Evolutionary conservation across 1,140 invertebrate genomes (phyloP).

Genomic region (Aphis craccivora): DNA sequence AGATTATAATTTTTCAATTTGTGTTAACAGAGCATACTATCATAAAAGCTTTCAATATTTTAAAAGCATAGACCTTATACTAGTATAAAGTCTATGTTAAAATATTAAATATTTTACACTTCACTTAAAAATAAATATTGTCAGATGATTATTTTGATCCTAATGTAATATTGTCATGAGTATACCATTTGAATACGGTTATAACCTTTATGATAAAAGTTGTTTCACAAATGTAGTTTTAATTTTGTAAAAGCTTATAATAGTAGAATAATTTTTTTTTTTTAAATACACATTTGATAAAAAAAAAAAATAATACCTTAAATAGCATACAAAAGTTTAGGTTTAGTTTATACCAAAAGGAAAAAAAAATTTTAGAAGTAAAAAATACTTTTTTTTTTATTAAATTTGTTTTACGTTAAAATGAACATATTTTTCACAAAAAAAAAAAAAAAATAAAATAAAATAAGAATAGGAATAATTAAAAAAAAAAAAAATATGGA

Average conservation of each 20-base stretch:
- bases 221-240: neutral
- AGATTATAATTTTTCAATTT: too few relatives aligned
- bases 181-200: neutral
- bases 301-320: neutral
- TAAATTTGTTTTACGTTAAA: conserved; percentile 29
- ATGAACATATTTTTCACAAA: conserved; percentile 36
- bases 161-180: too few relatives aligned
- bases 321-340: neutral
- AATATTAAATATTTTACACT: too few relatives aligned
- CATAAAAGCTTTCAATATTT: too few relatives aligned
- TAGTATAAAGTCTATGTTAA: too few relatives aligned
- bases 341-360: neutral
- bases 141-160: too few relatives aligned
- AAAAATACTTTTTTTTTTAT: conserved; percentile 33
- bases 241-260: neutral
- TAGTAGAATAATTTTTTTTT: neutral
- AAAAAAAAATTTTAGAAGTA: conserved; percentile 9
- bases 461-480: neutral
- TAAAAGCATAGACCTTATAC: too few relatives aligned
- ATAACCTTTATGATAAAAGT: neutral
- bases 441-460: neutral
- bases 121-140: too few relatives aligned
- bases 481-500: conserved; percentile 28
- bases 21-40: too few relatives aligned
- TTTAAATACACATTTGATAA: neutral